Base-by-base conservation (phyloP, 1,140 invertebrate genomes). In the Anthonomus grandis region DNA sequence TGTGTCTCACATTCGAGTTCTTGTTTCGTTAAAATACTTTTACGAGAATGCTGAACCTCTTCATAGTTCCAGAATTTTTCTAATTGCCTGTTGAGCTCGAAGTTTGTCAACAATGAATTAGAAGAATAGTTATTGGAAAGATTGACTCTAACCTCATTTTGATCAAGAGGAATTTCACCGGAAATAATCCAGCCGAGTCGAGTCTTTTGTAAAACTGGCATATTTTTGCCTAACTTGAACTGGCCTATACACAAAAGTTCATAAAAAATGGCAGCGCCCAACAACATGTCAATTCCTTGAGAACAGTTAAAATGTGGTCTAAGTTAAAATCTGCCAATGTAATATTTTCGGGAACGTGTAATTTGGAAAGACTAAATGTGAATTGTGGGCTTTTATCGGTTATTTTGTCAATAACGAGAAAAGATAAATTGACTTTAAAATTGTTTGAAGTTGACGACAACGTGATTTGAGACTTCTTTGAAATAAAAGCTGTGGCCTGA, bases 261-360 rank as follows among this genome's bases (percentile, higher is more conserved):
- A 45, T 49, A 63, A 45, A 65, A 65, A 12, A 64, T 18, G 24
- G 60, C 62, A n/a, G 64, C 64, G 15, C 66, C 69, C 22, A 69
- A 47, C 22, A 71, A 36, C 34, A 69, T 37, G 36, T 70, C 64
- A 10, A 70, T 52, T 31, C 46, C 15, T 1, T 41, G 24, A 4
- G 65, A 60, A 31, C 57, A 55, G 44, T 67, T 38, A 49, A 68
- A 74, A 13, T 48, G 21, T 17, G 67, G 68, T n/a, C n/a, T n/a
- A n/a, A n/a, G n/a, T n/a, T n/a, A n/a, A n/a, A n/a, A 57, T 74
- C 70, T 19, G 71, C 68, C 25, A 73, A 57, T 13, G 44, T 15
- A 21, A 69, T 46, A 41, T 66, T 64, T 37, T 57, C 19, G 8
- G 58, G 57, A 36, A 66, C 61, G 15, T 64, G 58, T 34, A 67